Conservation (phyloP, 2,888 invertebrate genomes). For the Keiferia lycopersicella region DNA sequence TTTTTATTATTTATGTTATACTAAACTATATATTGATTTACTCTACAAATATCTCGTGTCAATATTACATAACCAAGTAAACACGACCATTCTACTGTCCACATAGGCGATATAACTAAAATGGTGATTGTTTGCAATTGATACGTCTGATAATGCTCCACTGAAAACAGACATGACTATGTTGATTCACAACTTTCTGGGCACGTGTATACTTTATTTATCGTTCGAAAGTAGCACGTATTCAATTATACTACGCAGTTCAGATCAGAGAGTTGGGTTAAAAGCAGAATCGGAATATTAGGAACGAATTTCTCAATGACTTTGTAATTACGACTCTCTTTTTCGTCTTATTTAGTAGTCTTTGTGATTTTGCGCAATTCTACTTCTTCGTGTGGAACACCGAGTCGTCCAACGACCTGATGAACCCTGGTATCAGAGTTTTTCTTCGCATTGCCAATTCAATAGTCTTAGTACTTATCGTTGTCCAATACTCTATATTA, state of each 20-base stretch:
- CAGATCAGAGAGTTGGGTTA: neutral
- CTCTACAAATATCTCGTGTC: neutral
- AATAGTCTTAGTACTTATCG: too few species aligned
- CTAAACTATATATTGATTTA: neutral
- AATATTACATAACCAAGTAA: neutral
- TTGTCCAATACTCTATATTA: too few species aligned
- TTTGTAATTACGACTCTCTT: too few species aligned
- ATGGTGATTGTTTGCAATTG: slow-evolving; percentile 33
- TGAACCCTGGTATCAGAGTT: too few species aligned
- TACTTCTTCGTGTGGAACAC: too few species aligned
- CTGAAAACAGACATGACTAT: slow-evolving; percentile 40
- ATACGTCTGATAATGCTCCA: slow-evolving; percentile 29
- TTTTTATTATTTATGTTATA: neutral
- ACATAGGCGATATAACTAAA: neutral
- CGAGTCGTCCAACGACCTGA: too few species aligned
- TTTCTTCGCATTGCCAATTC: too few species aligned
- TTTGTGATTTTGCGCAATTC: too few species aligned
- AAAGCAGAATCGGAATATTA: neutral
- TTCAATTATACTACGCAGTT: slow-evolving; percentile 17
- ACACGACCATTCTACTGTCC: neutral
- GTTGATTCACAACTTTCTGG: slow-evolving; percentile 38
- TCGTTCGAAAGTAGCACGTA: slow-evolving; percentile 15
- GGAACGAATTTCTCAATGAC: neutral
- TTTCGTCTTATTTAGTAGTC: too few species aligned
- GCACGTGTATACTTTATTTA: slow-evolving; percentile 44